Evolutionary conservation across 2,797 vertebrate genomes (phyloP).

Genomic region (Chromobotia macracanthus): DNA sequence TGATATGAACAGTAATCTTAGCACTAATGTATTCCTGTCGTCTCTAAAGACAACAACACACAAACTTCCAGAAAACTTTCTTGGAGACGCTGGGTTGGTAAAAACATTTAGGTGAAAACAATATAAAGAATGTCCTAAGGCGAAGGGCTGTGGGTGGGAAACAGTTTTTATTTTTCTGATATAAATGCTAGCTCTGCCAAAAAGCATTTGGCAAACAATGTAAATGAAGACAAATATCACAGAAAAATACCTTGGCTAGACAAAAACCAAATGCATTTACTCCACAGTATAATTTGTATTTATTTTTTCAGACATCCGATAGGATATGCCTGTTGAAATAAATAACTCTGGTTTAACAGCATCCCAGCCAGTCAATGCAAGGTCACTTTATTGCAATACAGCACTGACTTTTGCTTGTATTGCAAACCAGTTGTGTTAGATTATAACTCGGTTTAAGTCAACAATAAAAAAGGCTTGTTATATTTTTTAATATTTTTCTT

Average conservation of each 20-base stretch:
- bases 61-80: background rate
- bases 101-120: background rate
- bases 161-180: constrained; percentile 12
- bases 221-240: constrained; percentile 43
- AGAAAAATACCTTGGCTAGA: constrained; percentile 16
- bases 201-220: constrained; percentile 36
- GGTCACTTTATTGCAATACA: constrained; percentile 18
- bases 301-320: background rate
- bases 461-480: background rate
- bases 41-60: background rate
- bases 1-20: background rate
- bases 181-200: constrained; percentile 32
- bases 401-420: constrained; percentile 25
- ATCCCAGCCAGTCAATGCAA: constrained; percentile 30
- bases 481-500: no score
- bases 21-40: constrained; percentile 9
- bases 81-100: background rate
- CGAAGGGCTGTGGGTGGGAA: constrained; percentile 15
- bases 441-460: constrained; percentile 23
- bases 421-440: constrained; percentile 20
- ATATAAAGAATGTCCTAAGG: background rate
- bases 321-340: constrained; percentile 34
- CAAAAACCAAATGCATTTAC: constrained; percentile 34
- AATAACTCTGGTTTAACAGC: constrained; percentile 44
- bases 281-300: constrained; percentile 36